A percentile compares a stretch with the other conserved stretches of the same genome.
Evolutionary conservation across 2,888 invertebrate species (phyloP).

Genomic region (Romanomermis culicivorax): DNA sequence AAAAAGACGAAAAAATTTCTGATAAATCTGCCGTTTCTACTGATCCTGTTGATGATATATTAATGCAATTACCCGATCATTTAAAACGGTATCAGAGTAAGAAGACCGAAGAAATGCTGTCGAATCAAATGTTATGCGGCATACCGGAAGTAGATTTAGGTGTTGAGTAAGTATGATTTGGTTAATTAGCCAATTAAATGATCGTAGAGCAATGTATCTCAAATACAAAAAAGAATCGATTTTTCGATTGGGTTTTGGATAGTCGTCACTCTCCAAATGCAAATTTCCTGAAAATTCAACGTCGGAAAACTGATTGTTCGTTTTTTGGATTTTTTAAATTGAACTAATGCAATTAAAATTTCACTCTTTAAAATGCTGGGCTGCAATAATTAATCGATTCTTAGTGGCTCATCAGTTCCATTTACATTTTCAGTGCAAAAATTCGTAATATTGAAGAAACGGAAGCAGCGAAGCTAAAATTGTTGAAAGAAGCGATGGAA

Average conservation of each 20-base stretch:
- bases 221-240: too few species aligned
- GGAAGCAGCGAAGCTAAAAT: constrained; percentile 82
- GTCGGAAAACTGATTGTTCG: too few species aligned
- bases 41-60: not conserved
- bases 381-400: too few species aligned
- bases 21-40: not conserved
- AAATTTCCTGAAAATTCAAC: too few species aligned
- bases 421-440: constrained; percentile 47
- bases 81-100: constrained; percentile 54
- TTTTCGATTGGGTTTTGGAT: too few species aligned
- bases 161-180: constrained; percentile 47
- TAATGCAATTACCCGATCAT: constrained; percentile 54
- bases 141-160: constrained; percentile 98
- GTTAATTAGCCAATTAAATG: too few species aligned
- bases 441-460: constrained; percentile 97
- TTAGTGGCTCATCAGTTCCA: too few species aligned
- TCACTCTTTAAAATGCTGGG: too few species aligned
- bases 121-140: constrained; percentile 97
- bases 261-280: too few species aligned
- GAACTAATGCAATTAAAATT: too few species aligned
- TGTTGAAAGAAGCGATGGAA: constrained; percentile 65
- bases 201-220: too few species aligned
- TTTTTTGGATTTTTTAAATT: too few species aligned
- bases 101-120: constrained; percentile 90
- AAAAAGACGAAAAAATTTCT: not conserved